Evolutionary conservation across 2,113 vertebrate species (phyloP).

Genomic region (Nothoprocta perdicaria): DNA sequence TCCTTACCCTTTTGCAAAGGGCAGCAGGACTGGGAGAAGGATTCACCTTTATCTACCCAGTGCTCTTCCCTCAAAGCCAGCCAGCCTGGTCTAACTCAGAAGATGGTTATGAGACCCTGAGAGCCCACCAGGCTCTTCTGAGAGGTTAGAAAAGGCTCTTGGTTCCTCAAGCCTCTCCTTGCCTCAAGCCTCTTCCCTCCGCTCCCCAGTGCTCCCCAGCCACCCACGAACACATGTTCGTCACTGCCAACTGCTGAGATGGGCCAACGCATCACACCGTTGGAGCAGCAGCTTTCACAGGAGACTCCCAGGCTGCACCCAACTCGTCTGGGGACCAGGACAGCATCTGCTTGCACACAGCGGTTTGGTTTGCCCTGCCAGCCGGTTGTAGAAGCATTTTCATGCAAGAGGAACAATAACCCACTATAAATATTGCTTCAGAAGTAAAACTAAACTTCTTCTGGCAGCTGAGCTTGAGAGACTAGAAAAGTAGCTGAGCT

Average conservation of each 20-base stretch:
- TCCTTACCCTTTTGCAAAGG: background rate
- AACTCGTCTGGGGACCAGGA: background rate
- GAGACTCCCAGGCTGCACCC: background rate
- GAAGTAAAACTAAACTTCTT: background rate
- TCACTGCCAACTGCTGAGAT: background rate
- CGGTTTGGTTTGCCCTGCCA: background rate
- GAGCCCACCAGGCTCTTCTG: no score
- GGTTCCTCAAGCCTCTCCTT: background rate
- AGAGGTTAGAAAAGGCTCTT: background rate
- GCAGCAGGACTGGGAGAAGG: background rate
- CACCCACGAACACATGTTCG: background rate
- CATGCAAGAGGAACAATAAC: background rate
- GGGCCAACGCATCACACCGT: accelerated
- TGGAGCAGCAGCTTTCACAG: background rate
- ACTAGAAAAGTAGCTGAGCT: background rate
- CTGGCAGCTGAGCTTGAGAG: background rate
- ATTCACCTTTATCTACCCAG: background rate
- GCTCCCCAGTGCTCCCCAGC: background rate
- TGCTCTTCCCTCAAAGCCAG: background rate
- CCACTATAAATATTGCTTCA: background rate
- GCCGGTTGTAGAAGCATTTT: background rate
- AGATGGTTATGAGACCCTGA: background rate
- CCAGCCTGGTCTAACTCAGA: background rate
- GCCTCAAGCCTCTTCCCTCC: background rate
- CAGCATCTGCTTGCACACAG: background rate